phyloP scores from a whole-genome alignment of 2,888 invertebrate species.

The Acanthococcus lagerstroemiae region DNA sequence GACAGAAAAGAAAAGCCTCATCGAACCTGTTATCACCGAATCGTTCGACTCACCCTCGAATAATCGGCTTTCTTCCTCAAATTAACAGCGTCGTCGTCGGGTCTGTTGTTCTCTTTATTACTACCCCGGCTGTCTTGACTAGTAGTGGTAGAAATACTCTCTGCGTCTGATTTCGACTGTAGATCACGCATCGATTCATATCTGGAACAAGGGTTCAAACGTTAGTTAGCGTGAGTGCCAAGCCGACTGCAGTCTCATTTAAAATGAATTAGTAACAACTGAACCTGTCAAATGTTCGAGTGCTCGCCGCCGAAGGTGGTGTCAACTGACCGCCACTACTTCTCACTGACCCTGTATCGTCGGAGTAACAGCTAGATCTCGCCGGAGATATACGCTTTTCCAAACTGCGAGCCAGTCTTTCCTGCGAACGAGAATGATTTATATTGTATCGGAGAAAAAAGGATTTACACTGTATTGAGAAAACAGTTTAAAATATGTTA shows the following conservation, averaged over 20 bases:
- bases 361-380: slow-evolving; percentile 45
- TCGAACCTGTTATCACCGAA: not conserved
- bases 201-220: not conserved
- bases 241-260: not conserved
- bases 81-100: slow-evolving; percentile 56
- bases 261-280: not conserved
- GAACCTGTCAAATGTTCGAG: slow-evolving; percentile 40
- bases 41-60: slow-evolving; percentile 37
- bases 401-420: slow-evolving; percentile 15
- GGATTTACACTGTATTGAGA: too few species aligned
- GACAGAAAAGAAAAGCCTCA: not conserved
- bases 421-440: not conserved
- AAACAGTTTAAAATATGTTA: too few species aligned
- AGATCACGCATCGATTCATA: not conserved
- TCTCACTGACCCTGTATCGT: slow-evolving; percentile 35
- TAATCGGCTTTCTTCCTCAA: slow-evolving; percentile 53
- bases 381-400: slow-evolving; percentile 48
- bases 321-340: slow-evolving; percentile 37
- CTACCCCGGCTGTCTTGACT: slow-evolving; percentile 64
- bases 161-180: slow-evolving; percentile 54
- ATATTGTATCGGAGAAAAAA: not conserved
- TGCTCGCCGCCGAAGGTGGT: slow-evolving; percentile 38
- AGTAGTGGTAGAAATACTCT: slow-evolving; percentile 67
- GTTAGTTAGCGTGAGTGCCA: not conserved
- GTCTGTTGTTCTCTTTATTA: slow-evolving; percentile 47